Evolutionary conservation across 2,797 vertebrate genomes (phyloP).

Genomic region (Catostomus latipinnis): DNA sequence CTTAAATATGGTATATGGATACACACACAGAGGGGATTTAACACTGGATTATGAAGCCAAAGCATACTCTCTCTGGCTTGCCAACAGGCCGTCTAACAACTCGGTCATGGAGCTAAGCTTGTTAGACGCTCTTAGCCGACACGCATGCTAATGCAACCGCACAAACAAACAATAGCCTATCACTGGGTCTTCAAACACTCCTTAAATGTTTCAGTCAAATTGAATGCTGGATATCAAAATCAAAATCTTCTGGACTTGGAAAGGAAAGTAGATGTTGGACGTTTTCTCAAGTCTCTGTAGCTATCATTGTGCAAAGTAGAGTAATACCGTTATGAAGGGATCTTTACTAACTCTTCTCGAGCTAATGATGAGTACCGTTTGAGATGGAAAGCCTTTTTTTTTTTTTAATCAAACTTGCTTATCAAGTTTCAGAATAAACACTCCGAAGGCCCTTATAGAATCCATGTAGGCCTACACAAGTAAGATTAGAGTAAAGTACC

Average conservation of each 20-base stretch:
- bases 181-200: not conserved
- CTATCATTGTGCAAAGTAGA: not conserved
- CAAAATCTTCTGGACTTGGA: not conserved
- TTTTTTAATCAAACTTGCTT: not conserved
- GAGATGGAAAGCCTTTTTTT: not conserved
- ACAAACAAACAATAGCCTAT: slow-evolving; percentile 10
- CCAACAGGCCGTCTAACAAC: slow-evolving; percentile 49
- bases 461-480: too few species aligned
- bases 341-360: not conserved
- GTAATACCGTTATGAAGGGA: not conserved
- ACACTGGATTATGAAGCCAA: slow-evolving; percentile 46
- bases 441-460: too few species aligned
- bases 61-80: slow-evolving; percentile 44
- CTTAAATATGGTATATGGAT: slow-evolving; percentile 19
- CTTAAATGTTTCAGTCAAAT: not conserved
- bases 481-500: not conserved
- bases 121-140: slow-evolving; percentile 31
- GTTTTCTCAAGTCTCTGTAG: not conserved
- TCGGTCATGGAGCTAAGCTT: slow-evolving; percentile 40
- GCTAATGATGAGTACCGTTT: not conserved
- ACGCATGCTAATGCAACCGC: slow-evolving; percentile 20
- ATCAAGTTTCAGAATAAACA: not conserved
- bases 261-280: not conserved
- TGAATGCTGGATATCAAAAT: not conserved
- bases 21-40: slow-evolving; percentile 27